Evolutionary conservation across 2,888 invertebrate genomes (phyloP).

Genomic region (Stenchaetothrips biformis): DNA sequence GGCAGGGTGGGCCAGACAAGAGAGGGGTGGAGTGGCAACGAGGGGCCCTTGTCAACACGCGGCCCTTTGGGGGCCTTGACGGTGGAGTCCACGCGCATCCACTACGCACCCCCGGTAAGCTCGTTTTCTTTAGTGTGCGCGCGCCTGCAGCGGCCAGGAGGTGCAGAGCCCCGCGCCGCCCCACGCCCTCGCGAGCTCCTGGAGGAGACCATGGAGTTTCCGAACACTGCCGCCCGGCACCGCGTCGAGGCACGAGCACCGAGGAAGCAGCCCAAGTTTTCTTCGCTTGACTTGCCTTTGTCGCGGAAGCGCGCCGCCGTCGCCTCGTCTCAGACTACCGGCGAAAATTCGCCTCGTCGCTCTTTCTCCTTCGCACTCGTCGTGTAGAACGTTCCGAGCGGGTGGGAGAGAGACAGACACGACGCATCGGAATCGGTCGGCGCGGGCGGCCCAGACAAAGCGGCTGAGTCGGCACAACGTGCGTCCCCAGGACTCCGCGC

Average conservation of each 20-base stretch:
- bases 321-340: background rate
- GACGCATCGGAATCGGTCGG: too few relatives aligned
- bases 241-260: background rate
- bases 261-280: slow-evolving; percentile 1
- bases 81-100: background rate
- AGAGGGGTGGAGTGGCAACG: background rate
- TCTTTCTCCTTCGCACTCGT: background rate
- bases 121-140: too few relatives aligned
- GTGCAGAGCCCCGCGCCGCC: too few relatives aligned
- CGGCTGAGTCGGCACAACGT: background rate
- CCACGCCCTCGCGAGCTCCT: too few relatives aligned
- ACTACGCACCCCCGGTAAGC: too few relatives aligned
- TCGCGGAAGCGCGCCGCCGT: background rate
- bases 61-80: background rate
- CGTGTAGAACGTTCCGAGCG: background rate
- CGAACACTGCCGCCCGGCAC: background rate
- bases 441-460: background rate
- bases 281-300: slow-evolving; percentile 11
- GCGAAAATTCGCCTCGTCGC: background rate
- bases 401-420: too few relatives aligned
- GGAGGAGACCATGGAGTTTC: too few relatives aligned
- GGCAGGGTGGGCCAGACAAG: background rate
- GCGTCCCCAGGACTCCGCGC: background rate
- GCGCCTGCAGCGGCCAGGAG: too few relatives aligned
- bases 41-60: background rate